Percentiles rank a stretch among this genome's conserved stretches.
Evolutionary conservation across 2,888 invertebrate species (phyloP).

Genomic region (Harpalus rufipes): DNA sequence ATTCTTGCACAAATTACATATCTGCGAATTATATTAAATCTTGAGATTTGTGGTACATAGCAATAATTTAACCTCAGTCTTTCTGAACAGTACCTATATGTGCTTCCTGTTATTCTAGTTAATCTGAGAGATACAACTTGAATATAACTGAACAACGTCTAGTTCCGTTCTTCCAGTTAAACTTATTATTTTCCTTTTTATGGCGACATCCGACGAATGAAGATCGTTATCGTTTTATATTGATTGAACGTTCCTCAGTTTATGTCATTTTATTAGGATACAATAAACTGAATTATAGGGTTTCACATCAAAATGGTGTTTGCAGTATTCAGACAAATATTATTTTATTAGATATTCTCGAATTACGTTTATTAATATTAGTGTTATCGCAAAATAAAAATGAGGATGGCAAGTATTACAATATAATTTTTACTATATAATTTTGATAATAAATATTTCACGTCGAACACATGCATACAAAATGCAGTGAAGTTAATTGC

Average conservation of each 20-base stretch:
- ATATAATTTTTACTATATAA: no score
- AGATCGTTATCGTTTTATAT: constrained; percentile 37
- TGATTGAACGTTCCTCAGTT: constrained; percentile 17
- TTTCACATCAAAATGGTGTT: not conserved
- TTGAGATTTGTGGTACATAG: not conserved
- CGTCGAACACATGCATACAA: no score
- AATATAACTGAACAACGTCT: constrained; percentile 35
- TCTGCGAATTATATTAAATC: constrained; percentile 3
- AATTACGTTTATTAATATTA: not conserved
- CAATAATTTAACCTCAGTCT: constrained; percentile 6
- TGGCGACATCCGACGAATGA: constrained; percentile 30
- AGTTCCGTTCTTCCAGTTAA: constrained; percentile 26
- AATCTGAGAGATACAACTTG: not conserved
- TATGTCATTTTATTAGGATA: constrained; percentile 19
- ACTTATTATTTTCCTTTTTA: constrained; percentile 36
- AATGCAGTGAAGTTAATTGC: no score
- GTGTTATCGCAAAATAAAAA: not conserved
- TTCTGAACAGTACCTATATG: not conserved
- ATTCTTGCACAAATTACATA: constrained; percentile 16
- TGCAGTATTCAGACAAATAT: constrained; percentile 33
- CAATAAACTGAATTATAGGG: constrained; percentile 5
- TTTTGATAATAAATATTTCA: no score
- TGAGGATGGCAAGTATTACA: no score
- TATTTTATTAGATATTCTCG: constrained; percentile 12
- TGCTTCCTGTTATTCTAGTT: constrained; percentile 1